Conservation (phyloP, 2,888 invertebrate species). For the Lasioglossum marginatum region DNA sequence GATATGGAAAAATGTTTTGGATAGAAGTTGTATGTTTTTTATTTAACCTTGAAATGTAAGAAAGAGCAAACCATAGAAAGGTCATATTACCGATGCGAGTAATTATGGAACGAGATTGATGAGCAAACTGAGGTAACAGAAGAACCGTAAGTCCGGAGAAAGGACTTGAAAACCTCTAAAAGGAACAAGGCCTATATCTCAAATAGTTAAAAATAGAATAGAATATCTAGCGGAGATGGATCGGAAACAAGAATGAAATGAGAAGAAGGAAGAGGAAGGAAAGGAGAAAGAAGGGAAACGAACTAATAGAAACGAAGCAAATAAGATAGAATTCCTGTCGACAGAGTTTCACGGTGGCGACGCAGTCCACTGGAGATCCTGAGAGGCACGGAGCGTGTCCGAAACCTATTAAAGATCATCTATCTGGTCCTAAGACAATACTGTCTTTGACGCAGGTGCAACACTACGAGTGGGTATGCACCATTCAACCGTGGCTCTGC, state of each 20-base stretch:
- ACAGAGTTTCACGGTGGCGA: constrained; percentile 54
- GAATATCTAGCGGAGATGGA: constrained; percentile 4
- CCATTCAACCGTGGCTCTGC: constrained; percentile 4
- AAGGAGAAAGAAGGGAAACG: background rate
- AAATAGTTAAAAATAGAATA: constrained; percentile 24
- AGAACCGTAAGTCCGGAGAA: background rate
- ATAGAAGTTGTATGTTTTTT: background rate
- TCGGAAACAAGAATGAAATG: background rate
- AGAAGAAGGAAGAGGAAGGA: background rate
- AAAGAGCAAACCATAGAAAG: too few species aligned
- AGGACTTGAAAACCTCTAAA: background rate
- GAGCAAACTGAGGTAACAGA: constrained; percentile 17
- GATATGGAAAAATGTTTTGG: too few species aligned
- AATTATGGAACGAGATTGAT: constrained; percentile 25
- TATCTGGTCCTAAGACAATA: constrained; percentile 72
- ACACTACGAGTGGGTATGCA: constrained; percentile 26
- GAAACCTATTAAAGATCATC: constrained; percentile 69
- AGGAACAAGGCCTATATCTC: background rate
- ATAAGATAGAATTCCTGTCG: constrained; percentile 37
- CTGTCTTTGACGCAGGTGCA: constrained; percentile 64
- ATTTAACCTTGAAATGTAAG: too few species aligned
- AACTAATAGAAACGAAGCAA: constrained; percentile 7
- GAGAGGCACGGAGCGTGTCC: constrained; percentile 71
- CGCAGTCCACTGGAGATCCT: constrained; percentile 71
- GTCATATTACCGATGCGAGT: background rate